Conservation (phyloP, 2,113 vertebrate species). For the Apodemus speciosus region DNA sequence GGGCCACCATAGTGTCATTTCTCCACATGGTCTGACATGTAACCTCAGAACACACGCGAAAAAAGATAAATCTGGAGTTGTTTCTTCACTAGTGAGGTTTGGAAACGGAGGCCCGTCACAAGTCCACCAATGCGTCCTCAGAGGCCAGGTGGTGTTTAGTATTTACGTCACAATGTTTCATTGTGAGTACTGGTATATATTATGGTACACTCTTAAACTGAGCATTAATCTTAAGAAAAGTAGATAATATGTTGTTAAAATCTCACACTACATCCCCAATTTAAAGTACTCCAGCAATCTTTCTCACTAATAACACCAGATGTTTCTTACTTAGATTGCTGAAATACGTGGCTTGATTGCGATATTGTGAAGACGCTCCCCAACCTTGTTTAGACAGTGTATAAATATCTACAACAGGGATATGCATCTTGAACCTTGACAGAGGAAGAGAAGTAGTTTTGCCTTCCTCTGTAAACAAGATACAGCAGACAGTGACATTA, state of each 20-base stretch:
- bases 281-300: background rate
- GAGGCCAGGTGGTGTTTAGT: background rate
- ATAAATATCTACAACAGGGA: background rate
- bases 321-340: background rate
- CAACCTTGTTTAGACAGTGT: background rate
- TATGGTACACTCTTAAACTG: background rate
- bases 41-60: background rate
- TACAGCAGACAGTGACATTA: background rate
- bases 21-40: background rate
- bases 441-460: background rate
- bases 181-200: background rate
- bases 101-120: background rate
- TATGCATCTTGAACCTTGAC: background rate
- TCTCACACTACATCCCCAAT: background rate
- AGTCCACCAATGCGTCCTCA: background rate
- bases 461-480: background rate
- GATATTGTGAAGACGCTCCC: background rate
- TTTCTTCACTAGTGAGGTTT: background rate
- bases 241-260: background rate
- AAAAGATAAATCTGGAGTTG: background rate
- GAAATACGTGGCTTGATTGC: background rate
- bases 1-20: background rate
- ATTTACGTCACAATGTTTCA: background rate
- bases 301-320: background rate
- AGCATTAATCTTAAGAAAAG: background rate